Evolutionary conservation across 2,888 invertebrate species (phyloP).

Genomic region (Seira ritae): DNA sequence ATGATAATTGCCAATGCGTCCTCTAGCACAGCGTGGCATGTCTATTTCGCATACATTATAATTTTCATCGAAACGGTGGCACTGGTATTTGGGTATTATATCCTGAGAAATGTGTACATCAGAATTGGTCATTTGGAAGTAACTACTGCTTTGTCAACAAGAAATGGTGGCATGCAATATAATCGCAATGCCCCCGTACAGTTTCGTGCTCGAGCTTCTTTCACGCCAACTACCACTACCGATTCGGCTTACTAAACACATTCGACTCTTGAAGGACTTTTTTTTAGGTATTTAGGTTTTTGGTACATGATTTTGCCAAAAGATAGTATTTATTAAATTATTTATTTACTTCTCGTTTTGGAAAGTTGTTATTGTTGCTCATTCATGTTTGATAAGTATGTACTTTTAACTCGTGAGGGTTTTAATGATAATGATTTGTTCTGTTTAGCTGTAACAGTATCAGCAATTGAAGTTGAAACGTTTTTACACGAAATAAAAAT

Average conservation of each 20-base stretch:
- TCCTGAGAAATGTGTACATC: slow-evolving; percentile 38
- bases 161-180: not conserved
- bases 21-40: slow-evolving; percentile 19
- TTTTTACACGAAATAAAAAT: no score
- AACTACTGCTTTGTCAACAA: not conserved
- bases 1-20: not conserved
- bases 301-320: no score
- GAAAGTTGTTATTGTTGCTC: not conserved
- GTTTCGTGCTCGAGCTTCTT: not conserved
- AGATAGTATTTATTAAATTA: no score
- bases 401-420: no score
- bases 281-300: slow-evolving; percentile 3
- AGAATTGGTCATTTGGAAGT: slow-evolving; percentile 43
- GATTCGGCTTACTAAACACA: no score
- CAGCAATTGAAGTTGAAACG: no score
- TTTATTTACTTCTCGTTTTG: no score
- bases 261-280: no score
- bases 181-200: slow-evolving; percentile 25
- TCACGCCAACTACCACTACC: no score
- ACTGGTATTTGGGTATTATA: slow-evolving; percentile 16
- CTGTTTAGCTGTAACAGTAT: no score
- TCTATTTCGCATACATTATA: slow-evolving; percentile 25
- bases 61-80: not conserved
- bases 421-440: no score
- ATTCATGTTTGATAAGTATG: not conserved